Conservation (phyloP, 2,888 invertebrate genomes). For the Belgica antarctica region DNA sequence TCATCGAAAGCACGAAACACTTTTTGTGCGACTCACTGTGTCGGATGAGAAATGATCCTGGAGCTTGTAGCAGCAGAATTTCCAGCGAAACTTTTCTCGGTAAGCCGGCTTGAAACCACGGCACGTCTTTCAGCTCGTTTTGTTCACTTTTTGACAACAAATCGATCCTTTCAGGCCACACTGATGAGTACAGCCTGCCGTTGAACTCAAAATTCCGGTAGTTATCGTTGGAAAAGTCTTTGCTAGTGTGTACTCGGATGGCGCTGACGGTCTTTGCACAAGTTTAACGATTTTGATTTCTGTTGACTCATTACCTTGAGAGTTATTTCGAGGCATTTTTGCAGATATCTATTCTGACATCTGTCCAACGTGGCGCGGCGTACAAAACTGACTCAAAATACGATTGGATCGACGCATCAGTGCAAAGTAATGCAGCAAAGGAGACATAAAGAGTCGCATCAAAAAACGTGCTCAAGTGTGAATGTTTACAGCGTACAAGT, state of each 20-base stretch:
- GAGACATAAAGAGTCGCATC: too few species aligned
- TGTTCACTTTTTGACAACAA: slow-evolving; percentile 57
- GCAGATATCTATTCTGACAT: too few species aligned
- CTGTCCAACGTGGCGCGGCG: too few species aligned
- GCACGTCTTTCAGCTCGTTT: slow-evolving; percentile 80
- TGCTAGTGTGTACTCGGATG: slow-evolving; percentile 22
- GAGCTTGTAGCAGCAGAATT: slow-evolving; percentile 82
- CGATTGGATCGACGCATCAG: too few species aligned
- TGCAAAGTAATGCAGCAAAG: too few species aligned
- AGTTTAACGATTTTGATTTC: background rate
- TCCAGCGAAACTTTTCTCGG: slow-evolving; percentile 92
- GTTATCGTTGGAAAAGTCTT: background rate
- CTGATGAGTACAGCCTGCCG: slow-evolving; percentile 26
- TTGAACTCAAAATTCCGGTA: slow-evolving; percentile 15
- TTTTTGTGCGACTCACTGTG: slow-evolving; percentile 91
- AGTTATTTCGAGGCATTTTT: too few species aligned
- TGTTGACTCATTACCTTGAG: background rate
- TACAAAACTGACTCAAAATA: too few species aligned
- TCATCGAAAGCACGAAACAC: slow-evolving; percentile 88
- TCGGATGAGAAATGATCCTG: slow-evolving; percentile 93
- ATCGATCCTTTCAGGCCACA: background rate
- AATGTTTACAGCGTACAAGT: too few species aligned
- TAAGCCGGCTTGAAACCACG: slow-evolving; percentile 96
- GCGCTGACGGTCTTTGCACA: slow-evolving; percentile 16
- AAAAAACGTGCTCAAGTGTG: too few species aligned